These are phyloP conservation scores for Rafetus swinhoei DNA, from an alignment of 2,113 vertebrate species.

Conservation along the genomic window DNA sequence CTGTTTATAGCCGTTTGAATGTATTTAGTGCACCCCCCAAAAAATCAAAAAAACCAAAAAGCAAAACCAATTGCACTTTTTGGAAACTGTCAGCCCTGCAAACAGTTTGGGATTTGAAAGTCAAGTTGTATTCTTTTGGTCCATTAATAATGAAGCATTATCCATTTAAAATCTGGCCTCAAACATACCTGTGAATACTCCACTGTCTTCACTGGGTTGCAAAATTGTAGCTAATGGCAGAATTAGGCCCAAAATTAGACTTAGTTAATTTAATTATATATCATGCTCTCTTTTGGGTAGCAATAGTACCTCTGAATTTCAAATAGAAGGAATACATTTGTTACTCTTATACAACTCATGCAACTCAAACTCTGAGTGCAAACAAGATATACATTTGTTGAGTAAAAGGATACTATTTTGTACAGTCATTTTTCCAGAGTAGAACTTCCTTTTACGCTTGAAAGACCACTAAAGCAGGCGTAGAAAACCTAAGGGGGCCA, in stretches of 20 bases:
- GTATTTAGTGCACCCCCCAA: too few relatives aligned
- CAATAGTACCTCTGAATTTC: not conserved
- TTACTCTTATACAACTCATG: not conserved
- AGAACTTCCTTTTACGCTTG: not conserved
- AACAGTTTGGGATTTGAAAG: not conserved
- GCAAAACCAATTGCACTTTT: not conserved
- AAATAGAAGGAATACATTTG: not conserved
- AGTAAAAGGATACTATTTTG: not conserved
- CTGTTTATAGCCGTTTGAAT: not conserved
- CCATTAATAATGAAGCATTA: not conserved
- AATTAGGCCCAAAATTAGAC: not conserved
- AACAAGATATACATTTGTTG: not conserved
- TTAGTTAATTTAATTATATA: not conserved
- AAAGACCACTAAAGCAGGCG: too few relatives aligned
- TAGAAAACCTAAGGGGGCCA: too few relatives aligned
- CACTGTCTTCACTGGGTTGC: not conserved
- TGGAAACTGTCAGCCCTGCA: not conserved
- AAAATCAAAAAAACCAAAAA: too few relatives aligned
- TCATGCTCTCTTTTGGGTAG: not conserved
- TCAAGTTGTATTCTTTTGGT: not conserved
- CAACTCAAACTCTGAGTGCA: not conserved
- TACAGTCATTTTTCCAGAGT: not conserved
- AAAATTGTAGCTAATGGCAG: not conserved
- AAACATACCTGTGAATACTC: not conserved
- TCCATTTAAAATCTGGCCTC: not conserved